Evolutionary conservation across 37 sponge, comb jelly and placozoan species (phyloP).

Genomic region (Cliona cf. orientalis): DNA sequence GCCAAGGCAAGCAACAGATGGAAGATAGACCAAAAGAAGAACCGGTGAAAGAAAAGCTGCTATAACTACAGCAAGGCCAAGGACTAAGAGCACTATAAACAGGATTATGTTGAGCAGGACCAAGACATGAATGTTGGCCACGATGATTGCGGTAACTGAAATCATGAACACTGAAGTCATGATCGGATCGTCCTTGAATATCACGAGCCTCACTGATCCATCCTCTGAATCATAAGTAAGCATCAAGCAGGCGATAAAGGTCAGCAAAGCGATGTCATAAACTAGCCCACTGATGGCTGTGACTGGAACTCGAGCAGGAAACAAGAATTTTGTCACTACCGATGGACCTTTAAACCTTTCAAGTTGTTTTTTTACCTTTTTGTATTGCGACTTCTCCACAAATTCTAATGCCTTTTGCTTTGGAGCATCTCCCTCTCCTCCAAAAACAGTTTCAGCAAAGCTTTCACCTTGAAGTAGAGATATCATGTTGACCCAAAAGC

Average conservation of each 20-base stretch:
- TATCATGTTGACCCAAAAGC: slow-evolving; percentile 62
- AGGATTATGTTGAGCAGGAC: not conserved
- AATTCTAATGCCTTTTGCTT: slow-evolving; percentile 19
- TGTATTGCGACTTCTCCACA: slow-evolving; percentile 24
- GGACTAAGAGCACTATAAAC: not conserved
- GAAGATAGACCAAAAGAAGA: not conserved
- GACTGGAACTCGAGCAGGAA: slow-evolving; percentile 12
- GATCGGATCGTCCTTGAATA: not conserved
- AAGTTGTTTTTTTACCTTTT: slow-evolving; percentile 14
- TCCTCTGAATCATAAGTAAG: not conserved
- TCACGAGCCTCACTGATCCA: not conserved
- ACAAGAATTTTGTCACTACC: not conserved
- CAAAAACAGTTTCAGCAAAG: slow-evolving; percentile 11
- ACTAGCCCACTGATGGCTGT: not conserved
- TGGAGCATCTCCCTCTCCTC: not conserved
- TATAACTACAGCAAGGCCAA: not conserved
- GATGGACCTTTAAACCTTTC: slow-evolving; percentile 2
- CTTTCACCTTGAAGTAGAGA: slow-evolving; percentile 38
- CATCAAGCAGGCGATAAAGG: slow-evolving; percentile 11
- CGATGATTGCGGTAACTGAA: not conserved
- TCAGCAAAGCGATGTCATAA: not conserved
- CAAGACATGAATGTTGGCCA: slow-evolving; percentile 18
- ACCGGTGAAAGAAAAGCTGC: not conserved
- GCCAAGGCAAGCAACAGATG: not conserved
- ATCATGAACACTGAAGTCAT: not conserved